phyloP scores from a whole-genome alignment of 2,113 vertebrate species.

The Trinectes maculatus region DNA sequence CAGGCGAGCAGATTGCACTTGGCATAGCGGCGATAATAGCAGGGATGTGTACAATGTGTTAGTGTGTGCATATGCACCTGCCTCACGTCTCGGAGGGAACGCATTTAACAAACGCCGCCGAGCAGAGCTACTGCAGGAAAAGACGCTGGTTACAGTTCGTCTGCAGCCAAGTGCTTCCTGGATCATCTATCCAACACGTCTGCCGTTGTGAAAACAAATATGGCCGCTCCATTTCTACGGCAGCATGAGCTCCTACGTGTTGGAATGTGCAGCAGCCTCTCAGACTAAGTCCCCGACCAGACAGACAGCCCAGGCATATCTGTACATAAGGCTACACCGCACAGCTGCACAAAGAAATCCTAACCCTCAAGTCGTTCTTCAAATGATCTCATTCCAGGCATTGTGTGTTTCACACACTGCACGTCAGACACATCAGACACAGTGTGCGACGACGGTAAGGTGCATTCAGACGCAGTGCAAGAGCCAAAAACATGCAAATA shows the following conservation, averaged over 20 bases:
- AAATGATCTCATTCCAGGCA: constrained; percentile 63
- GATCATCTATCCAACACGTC: constrained; percentile 53
- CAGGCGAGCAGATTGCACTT: constrained; percentile 71
- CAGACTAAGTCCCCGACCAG: constrained; percentile 47
- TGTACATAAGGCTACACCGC: constrained; percentile 39
- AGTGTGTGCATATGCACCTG: constrained; percentile 64
- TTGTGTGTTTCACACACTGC: constrained; percentile 43
- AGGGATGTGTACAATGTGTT: constrained; percentile 48
- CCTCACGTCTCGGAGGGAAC: constrained; percentile 50
- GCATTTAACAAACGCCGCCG: constrained; percentile 53
- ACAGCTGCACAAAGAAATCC: constrained; percentile 76
- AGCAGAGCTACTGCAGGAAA: constrained; percentile 41
- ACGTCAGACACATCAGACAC: constrained; percentile 21
- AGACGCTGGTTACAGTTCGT: constrained; percentile 40
- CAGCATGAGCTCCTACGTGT: constrained; percentile 58
- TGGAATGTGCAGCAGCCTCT: constrained; percentile 64
- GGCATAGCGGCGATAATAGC: constrained; percentile 68
- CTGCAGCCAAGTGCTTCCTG: constrained; percentile 51
- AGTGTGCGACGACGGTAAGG: constrained; percentile 2
- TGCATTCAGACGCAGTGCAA: neutral
- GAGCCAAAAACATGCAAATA: constrained; percentile 24
- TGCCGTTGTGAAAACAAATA: constrained; percentile 65
- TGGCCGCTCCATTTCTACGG: constrained; percentile 63
- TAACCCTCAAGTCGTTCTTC: constrained; percentile 61
- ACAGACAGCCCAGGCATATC: constrained; percentile 62